Conservation (phyloP, 2,888 invertebrate genomes). For the Lathronympha strigana region DNA sequence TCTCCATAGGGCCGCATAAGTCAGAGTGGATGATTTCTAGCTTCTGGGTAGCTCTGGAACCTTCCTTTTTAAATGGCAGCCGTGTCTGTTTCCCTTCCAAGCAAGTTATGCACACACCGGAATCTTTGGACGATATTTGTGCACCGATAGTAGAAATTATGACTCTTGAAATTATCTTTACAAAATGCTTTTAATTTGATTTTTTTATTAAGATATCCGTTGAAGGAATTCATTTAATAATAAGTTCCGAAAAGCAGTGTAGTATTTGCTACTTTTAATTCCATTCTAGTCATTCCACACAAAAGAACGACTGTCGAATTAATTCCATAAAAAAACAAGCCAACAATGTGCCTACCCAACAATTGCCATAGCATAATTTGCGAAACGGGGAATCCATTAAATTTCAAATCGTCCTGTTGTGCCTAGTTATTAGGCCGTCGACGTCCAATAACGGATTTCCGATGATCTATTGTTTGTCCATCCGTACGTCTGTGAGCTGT, state of each 20-base stretch:
- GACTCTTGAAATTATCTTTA: constrained; percentile 11
- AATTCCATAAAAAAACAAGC: not conserved
- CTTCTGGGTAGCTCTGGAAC: constrained; percentile 37
- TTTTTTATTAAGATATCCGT: not conserved
- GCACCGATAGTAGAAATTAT: not conserved
- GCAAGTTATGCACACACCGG: not conserved
- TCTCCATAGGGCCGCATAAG: constrained; percentile 37
- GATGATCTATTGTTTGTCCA: constrained; percentile 76
- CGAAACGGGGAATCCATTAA: constrained; percentile 17
- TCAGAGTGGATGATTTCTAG: constrained; percentile 34
- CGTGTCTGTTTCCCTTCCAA: constrained; percentile 4
- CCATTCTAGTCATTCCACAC: no score
- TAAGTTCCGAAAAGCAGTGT: no score
- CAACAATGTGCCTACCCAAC: constrained; percentile 11
- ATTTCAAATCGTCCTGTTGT: constrained; percentile 44
- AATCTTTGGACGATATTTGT: not conserved
- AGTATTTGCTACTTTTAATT: no score
- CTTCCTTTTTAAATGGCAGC: constrained; percentile 4
- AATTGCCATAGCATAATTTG: constrained; percentile 4
- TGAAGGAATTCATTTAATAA: not conserved
- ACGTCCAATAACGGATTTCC: constrained; percentile 69
- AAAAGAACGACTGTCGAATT: not conserved
- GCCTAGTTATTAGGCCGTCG: constrained; percentile 67
- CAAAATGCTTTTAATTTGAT: constrained; percentile 13
- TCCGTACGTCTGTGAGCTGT: constrained; percentile 55